Evolutionary conservation across 2,113 vertebrate genomes (phyloP).

Genomic region (Bufo gargarizans): DNA sequence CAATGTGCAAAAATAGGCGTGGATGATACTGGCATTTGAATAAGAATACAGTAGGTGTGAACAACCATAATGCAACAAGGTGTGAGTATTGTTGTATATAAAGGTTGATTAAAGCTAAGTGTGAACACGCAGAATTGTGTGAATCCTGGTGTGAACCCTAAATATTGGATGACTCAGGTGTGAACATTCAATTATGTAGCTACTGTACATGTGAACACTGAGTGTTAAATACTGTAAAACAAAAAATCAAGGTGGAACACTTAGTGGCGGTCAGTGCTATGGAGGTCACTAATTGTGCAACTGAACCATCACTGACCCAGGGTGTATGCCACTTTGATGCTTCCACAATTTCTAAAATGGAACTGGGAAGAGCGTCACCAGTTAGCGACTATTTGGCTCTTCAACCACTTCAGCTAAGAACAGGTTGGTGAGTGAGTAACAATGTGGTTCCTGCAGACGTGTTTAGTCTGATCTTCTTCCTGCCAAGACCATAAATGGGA

Average conservation of each 20-base stretch:
- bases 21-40: not conserved
- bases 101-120: not conserved
- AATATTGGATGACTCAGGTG: not conserved
- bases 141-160: not conserved
- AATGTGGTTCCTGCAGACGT: not conserved
- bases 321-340: not conserved
- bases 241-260: not conserved
- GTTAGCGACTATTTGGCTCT: not conserved
- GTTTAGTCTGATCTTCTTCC: not conserved
- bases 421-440: not conserved
- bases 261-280: not conserved
- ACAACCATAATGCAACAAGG: not conserved
- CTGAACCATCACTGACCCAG: not conserved
- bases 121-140: not conserved
- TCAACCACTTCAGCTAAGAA: not conserved
- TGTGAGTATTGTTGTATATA: not conserved
- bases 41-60: not conserved
- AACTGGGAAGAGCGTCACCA: not conserved
- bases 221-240: not conserved
- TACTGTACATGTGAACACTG: not conserved
- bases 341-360: not conserved
- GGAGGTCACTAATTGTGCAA: not conserved
- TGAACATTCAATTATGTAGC: not conserved
- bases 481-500: not conserved
- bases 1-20: not conserved